Percentiles rank a stretch among this genome's conserved stretches.
phyloP scores from a whole-genome alignment of 2,888 invertebrate genomes.

The Diaphora mendica region DNA sequence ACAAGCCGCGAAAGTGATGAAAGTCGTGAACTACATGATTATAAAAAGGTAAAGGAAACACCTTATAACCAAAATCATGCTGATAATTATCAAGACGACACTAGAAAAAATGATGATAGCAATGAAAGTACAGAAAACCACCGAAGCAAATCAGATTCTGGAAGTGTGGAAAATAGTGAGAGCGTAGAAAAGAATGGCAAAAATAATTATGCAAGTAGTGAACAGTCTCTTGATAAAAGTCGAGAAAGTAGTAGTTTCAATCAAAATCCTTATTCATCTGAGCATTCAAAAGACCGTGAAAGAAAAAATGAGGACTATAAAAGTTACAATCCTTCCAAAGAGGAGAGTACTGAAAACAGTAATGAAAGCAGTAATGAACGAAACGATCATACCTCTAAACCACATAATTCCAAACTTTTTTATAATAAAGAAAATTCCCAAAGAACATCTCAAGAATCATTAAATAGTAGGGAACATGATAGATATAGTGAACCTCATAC shows the following conservation, averaged over 20 bases:
- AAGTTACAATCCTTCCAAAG: slow-evolving; percentile 26
- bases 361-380: slow-evolving; percentile 9
- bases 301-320: slow-evolving; percentile 11
- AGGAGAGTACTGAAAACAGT: slow-evolving; percentile 35
- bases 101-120: slow-evolving; percentile 20
- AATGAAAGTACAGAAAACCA: slow-evolving; percentile 30
- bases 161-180: slow-evolving; percentile 37
- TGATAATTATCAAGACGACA: slow-evolving; percentile 35
- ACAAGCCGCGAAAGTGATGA: slow-evolving; percentile 38
- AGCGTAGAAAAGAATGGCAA: slow-evolving; percentile 16
- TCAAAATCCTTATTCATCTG: slow-evolving; percentile 26
- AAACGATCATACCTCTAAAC: slow-evolving; percentile 1
- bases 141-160: slow-evolving; percentile 22
- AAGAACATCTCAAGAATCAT: slow-evolving; percentile 21
- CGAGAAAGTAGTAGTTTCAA: slow-evolving; percentile 38
- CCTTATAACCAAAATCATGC: slow-evolving; percentile 28
- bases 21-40: slow-evolving; percentile 35
- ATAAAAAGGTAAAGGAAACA: slow-evolving; percentile 18
- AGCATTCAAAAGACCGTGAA: not conserved
- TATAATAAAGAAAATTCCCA: slow-evolving; percentile 5
- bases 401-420: not conserved
- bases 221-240: slow-evolving; percentile 26
- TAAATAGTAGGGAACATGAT: slow-evolving; percentile 36
- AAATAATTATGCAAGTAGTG: slow-evolving; percentile 15
- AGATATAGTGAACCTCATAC: slow-evolving; percentile 12